Evolutionary conservation across 2,888 invertebrate genomes (phyloP), one percentile per base, ranked within the genome.

Genomic region (Phania funesta): DNA sequence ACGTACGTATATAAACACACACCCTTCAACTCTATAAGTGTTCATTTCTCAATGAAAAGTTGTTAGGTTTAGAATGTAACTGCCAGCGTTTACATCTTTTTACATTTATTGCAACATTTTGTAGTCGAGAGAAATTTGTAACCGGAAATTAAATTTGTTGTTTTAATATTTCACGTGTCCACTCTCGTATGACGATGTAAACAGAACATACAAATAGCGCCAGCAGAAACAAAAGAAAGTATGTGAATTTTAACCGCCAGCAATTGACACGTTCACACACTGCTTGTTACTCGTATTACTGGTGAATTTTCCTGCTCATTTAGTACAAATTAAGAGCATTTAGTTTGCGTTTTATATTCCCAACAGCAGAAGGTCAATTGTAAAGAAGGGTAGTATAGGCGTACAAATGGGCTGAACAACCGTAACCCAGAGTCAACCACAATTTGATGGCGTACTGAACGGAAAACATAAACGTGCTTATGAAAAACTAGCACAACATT

Each of bases 401-500:
- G 52, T 50, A 52, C 52, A 20, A 62, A 52, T 29, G 26, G 35
- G 13, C 71, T 22, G 11, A 52, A 62, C 16, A 52, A 18, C 11
- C n/a, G n/a, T n/a, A n/a, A n/a, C n/a, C n/a, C n/a, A n/a, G n/a
- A n/a, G n/a, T n/a, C n/a, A n/a, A n/a, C 20, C 26, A 29, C 26
- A 3, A 26, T 26, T 26, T 26, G 26, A 26, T 6, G 6, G 6
- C 26, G 26, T 67, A 16, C 7, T 22, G 11, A 22, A 35, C 32
- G 26, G 20, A 20, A 44, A 65, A 35, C 26, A 22, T 38, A 41
- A 60, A 74, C 65, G 74, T 74, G 77, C 70, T 80, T 75, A 70
- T 60, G 41, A 78, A 67, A 80, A 78, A 80, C 78, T 83, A 81
- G 64, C 83, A 75, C 75, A 77, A 75, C 70, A 81, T 83, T 75